phyloP scores from a whole-genome alignment of 2,113 vertebrate genomes.

The Dicrurus megarhynchus region DNA sequence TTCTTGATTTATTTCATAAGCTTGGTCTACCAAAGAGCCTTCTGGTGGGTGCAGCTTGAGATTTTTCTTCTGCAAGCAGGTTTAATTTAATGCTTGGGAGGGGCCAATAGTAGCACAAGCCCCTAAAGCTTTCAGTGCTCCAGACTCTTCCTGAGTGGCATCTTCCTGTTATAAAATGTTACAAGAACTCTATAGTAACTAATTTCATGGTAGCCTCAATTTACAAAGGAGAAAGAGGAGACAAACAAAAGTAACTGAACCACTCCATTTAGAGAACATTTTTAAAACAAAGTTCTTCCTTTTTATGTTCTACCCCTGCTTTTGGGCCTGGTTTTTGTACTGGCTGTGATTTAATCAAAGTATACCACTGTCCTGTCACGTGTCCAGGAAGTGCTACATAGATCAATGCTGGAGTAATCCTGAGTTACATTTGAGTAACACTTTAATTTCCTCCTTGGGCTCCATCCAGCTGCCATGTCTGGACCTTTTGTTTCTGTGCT shows the following conservation, averaged over 20 bases:
- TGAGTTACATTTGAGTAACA: neutral
- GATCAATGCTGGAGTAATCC: neutral
- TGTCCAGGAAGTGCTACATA: neutral
- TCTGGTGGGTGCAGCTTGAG: neutral
- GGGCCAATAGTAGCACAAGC: neutral
- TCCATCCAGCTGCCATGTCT: neutral
- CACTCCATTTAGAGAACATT: neutral
- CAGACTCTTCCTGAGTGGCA: neutral
- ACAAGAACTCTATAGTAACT: neutral
- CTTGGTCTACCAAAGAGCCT: neutral
- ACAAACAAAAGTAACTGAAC: neutral
- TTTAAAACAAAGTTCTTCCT: neutral
- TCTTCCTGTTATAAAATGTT: neutral
- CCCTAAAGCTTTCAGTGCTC: neutral
- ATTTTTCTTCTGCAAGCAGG: neutral
- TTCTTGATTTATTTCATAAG: neutral
- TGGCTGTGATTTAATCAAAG: neutral
- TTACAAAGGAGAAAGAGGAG: neutral
- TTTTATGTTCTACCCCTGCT: neutral
- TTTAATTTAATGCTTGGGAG: neutral
- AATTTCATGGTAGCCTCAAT: neutral
- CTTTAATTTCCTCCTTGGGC: conserved; percentile 25
- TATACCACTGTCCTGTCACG: neutral
- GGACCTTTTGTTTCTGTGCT: neutral
- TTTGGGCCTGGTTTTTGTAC: neutral